phyloP scores from a whole-genome alignment of 2,113 vertebrate species.

The Epinephelus cyanopodus region DNA sequence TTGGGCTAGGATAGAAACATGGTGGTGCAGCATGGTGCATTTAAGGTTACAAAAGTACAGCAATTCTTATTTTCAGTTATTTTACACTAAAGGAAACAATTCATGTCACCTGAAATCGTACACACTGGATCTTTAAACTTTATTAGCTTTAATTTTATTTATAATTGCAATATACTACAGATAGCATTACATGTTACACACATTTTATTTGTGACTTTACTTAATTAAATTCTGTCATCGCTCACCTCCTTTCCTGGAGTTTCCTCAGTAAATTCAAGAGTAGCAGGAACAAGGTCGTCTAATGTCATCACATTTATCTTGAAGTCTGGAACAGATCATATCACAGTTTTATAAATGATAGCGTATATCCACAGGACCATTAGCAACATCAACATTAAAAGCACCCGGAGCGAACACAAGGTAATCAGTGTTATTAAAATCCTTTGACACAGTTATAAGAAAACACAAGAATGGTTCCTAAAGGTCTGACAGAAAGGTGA shows the following conservation, averaged over 20 bases:
- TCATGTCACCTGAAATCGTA: no score
- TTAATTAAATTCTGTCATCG: background rate
- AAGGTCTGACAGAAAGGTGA: background rate
- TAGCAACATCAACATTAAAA: background rate
- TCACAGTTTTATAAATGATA: background rate
- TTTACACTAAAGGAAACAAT: no score
- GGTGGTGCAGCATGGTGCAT: no score
- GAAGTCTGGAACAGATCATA: constrained; percentile 82
- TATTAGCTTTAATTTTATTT: background rate
- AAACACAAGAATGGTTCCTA: background rate
- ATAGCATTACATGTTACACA: background rate
- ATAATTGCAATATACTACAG: background rate
- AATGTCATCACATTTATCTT: constrained; percentile 88
- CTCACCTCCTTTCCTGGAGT: constrained; percentile 50
- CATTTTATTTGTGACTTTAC: background rate
- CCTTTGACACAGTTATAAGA: background rate
- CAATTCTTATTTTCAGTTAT: no score
- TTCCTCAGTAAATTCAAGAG: constrained; percentile 31
- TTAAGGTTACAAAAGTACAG: no score
- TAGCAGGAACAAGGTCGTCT: constrained; percentile 85
- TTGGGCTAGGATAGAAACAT: no score
- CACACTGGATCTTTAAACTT: background rate
- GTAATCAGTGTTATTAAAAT: background rate
- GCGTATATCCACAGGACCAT: background rate
- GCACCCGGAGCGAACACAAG: background rate